Percentiles rank a stretch among this genome's conserved stretches.
phyloP scores from a whole-genome alignment of 2,888 invertebrate species.

The Pantelozetes paolii region DNA sequence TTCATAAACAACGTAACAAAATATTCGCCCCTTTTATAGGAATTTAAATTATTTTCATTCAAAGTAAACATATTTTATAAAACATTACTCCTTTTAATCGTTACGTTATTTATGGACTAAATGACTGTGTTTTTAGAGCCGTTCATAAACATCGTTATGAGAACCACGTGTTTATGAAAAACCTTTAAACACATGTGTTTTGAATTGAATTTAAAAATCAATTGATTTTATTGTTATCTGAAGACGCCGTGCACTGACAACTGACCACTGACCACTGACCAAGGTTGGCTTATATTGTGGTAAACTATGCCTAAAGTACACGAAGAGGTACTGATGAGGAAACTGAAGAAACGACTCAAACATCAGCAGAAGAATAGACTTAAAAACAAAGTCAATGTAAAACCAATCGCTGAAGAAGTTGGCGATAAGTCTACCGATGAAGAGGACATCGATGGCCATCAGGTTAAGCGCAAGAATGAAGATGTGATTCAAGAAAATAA shows the following conservation, averaged over 20 bases:
- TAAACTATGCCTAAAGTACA: constrained; percentile 51
- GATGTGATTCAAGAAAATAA: neutral
- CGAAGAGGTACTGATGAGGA: constrained; percentile 69
- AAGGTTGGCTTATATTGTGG: too few relatives aligned
- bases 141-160: neutral
- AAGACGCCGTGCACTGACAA: too few relatives aligned
- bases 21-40: too few relatives aligned
- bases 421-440: neutral
- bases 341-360: constrained; percentile 68
- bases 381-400: constrained; percentile 48
- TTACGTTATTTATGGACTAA: too few relatives aligned
- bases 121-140: too few relatives aligned
- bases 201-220: neutral
- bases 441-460: neutral
- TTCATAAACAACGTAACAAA: neutral
- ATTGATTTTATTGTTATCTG: too few relatives aligned
- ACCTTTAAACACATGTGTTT: neutral
- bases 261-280: too few relatives aligned
- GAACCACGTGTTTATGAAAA: constrained; percentile 21
- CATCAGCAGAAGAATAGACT: constrained; percentile 60
- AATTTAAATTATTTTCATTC: too few relatives aligned
- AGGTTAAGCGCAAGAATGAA: neutral
- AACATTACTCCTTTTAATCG: too few relatives aligned
- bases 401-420: constrained; percentile 34
- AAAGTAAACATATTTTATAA: too few relatives aligned